These are phyloP conservation scores for Heliconius eleuchia DNA, from an alignment of 1,140 invertebrate species.

Conservation along the genomic window DNA sequence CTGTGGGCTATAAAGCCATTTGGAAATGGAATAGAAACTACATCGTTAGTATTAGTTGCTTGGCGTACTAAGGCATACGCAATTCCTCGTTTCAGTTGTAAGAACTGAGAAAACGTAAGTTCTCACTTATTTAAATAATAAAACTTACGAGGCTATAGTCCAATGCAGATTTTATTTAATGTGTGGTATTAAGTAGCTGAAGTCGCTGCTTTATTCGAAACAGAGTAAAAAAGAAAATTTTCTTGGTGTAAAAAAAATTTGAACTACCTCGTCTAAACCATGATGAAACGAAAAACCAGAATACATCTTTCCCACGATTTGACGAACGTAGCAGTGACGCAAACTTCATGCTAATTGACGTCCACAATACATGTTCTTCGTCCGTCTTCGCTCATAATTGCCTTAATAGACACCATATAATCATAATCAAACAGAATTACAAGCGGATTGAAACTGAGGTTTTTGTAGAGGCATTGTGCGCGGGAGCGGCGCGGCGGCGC, in stretches of 20 bases:
- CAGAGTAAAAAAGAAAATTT: background rate
- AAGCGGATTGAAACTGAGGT: constrained; percentile 60
- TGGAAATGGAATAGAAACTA: constrained; percentile 26
- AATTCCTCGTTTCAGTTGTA: too few species aligned
- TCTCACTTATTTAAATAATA: too few species aligned
- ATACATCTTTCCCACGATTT: constrained; percentile 57
- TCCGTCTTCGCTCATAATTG: constrained; percentile 68
- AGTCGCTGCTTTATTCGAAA: background rate
- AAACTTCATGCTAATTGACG: constrained; percentile 62
- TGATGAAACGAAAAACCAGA: background rate
- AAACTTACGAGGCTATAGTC: too few species aligned
- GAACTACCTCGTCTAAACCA: background rate
- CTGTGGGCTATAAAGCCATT: constrained; percentile 44
- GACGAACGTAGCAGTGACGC: constrained; percentile 46
- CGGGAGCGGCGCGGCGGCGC: constrained; percentile 37
- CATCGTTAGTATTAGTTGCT: constrained; percentile 13
- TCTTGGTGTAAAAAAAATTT: background rate
- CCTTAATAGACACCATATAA: constrained; percentile 69
- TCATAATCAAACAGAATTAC: constrained; percentile 76
- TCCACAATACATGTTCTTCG: constrained; percentile 57
- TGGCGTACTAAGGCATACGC: background rate
- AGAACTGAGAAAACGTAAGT: too few species aligned
- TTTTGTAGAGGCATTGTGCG: constrained; percentile 56
- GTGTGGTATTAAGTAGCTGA: too few species aligned
- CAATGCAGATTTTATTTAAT: too few species aligned